Percentiles rank a stretch among this genome's conserved stretches.
Conservation (phyloP, 1,140 invertebrate species). For the Anoplophora glabripennis region DNA sequence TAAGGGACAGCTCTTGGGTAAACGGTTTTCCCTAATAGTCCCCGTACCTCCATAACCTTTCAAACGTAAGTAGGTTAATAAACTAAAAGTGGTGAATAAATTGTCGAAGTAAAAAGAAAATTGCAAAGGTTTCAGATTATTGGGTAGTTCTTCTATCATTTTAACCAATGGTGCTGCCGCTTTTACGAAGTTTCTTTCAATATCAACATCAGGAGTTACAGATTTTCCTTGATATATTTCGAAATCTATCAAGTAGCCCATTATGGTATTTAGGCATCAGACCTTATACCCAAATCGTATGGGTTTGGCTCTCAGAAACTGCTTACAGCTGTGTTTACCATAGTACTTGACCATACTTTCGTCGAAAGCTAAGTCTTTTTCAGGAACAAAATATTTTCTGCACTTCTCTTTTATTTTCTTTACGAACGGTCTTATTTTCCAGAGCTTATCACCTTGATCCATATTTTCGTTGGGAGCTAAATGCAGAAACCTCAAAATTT, state of each 20-base stretch:
- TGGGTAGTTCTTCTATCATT: slow-evolving; percentile 25
- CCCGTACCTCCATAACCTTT: slow-evolving; percentile 25
- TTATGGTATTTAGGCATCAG: slow-evolving; percentile 20
- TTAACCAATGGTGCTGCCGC: slow-evolving; percentile 20
- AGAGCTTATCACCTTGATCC: slow-evolving; percentile 18
- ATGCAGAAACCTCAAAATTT: slow-evolving; percentile 27
- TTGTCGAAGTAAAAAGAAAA: slow-evolving; percentile 37
- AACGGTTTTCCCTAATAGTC: slow-evolving; percentile 32
- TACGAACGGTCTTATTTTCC: slow-evolving; percentile 21
- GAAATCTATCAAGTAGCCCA: slow-evolving; percentile 31
- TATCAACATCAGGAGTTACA: slow-evolving; percentile 1
- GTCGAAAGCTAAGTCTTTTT: slow-evolving; percentile 23
- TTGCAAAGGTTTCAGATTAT: background rate
- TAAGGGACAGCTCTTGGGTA: slow-evolving; percentile 26
- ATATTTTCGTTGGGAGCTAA: slow-evolving; percentile 27
- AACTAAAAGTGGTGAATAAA: slow-evolving; percentile 28
- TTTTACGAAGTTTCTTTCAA: slow-evolving; percentile 31
- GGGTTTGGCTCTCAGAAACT: slow-evolving; percentile 31
- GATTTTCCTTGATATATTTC: slow-evolving; percentile 37
- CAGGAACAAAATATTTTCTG: slow-evolving; percentile 11
- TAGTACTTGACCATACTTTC: slow-evolving; percentile 38
- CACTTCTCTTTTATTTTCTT: slow-evolving; percentile 22
- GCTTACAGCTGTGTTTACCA: slow-evolving; percentile 33
- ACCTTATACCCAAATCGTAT: slow-evolving; percentile 30
- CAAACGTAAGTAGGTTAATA: slow-evolving; percentile 23